Conservation (phyloP, 2,113 vertebrate species). For the Piaya cayana region DNA sequence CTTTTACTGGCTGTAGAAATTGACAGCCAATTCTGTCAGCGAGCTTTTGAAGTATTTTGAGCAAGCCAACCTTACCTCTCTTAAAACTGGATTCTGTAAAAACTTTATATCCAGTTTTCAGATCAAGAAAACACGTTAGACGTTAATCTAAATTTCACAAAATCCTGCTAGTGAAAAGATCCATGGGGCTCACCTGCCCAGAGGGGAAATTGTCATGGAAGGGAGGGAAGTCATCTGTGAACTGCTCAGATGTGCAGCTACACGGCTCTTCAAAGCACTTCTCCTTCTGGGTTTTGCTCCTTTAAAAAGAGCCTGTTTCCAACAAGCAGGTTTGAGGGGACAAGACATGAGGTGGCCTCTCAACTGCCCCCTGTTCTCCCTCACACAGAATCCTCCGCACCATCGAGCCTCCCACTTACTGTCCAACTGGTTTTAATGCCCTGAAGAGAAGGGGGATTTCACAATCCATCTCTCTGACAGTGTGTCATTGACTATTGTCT, state of each 20-base stretch:
- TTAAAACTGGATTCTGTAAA: not conserved
- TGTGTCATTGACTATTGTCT: not conserved
- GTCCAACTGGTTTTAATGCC: not conserved
- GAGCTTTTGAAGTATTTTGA: not conserved
- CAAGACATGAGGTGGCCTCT: not conserved
- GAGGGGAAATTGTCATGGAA: not conserved
- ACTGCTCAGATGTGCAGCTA: not conserved
- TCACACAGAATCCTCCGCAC: not conserved
- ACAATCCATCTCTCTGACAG: not conserved
- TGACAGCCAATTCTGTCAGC: not conserved
- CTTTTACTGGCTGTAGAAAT: not conserved
- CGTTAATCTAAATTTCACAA: not conserved
- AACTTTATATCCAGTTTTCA: not conserved
- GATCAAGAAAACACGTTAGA: not conserved
- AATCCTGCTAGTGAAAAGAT: not conserved
- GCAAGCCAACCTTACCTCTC: not conserved
- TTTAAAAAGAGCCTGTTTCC: not conserved
- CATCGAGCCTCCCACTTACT: not conserved
- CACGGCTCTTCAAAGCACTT: not conserved
- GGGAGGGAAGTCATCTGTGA: not conserved
- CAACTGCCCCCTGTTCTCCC: not conserved
- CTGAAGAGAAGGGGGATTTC: not conserved
- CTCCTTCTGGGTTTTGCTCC: not conserved
- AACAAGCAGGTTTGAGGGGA: not conserved
- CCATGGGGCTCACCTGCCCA: not conserved